phyloP scores from a whole-genome alignment of 1,140 invertebrate species.

The Bombus superbus region DNA sequence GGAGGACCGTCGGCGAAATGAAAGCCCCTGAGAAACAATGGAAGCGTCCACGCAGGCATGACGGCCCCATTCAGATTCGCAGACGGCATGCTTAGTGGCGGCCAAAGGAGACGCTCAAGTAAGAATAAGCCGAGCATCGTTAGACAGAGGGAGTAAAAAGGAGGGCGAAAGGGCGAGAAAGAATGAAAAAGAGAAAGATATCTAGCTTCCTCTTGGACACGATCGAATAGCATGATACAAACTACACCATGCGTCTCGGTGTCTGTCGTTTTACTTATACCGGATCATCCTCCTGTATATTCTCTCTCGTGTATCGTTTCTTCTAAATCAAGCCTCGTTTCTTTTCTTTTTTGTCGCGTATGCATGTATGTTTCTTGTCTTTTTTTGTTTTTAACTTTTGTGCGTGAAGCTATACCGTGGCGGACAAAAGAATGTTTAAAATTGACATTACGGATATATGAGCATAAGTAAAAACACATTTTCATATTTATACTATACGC shows the following conservation, averaged over 20 bases:
- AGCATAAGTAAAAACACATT: too few species aligned
- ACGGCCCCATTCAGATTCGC: constrained; percentile 65
- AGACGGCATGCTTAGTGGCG: constrained; percentile 63
- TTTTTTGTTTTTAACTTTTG: neutral
- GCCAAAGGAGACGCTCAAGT: constrained; percentile 58
- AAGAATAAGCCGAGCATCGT: constrained; percentile 46
- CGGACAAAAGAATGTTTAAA: too few species aligned
- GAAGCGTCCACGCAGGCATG: constrained; percentile 68
- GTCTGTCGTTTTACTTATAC: neutral
- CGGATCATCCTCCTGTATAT: neutral
- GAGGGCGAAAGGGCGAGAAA: neutral
- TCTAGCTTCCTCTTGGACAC: neutral
- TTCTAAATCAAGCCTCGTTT: neutral
- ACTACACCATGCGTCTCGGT: neutral
- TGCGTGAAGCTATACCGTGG: too few species aligned
- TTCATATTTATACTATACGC: too few species aligned
- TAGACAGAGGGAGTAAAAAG: neutral
- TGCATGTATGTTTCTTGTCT: too few species aligned
- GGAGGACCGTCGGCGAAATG: constrained; percentile 59
- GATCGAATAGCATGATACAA: constrained; percentile 5
- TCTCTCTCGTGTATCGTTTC: too few species aligned
- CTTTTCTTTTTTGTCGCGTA: too few species aligned
- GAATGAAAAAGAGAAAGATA: neutral
- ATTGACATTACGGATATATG: too few species aligned
- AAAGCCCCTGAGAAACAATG: constrained; percentile 66